Evolutionary conservation across 1,140 invertebrate genomes (phyloP).

Genomic region (Drosophila sechellia): DNA sequence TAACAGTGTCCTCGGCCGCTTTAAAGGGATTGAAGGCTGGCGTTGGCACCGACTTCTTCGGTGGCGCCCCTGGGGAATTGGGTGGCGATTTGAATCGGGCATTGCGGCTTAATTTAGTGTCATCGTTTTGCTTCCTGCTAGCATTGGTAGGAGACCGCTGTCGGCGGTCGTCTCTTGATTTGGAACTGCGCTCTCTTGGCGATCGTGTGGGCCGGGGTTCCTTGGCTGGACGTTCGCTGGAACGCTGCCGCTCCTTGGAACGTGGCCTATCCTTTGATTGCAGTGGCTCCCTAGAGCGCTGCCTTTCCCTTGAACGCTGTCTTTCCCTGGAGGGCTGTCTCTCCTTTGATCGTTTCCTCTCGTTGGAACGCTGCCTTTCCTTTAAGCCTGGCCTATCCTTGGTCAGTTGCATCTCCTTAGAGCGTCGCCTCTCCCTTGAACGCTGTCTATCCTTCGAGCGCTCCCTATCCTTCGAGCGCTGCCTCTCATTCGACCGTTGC

Average conservation of each 20-base stretch:
- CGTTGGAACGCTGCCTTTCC: constrained; percentile 16
- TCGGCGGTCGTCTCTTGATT: constrained; percentile 20
- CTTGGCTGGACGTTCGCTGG: constrained; percentile 10
- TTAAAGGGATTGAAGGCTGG: constrained; percentile 73
- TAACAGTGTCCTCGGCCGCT: constrained; percentile 71
- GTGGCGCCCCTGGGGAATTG: constrained; percentile 37
- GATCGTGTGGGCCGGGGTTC: constrained; percentile 10
- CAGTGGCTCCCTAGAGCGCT: constrained; percentile 25
- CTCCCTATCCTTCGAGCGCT: constrained; percentile 5
- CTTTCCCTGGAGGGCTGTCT: constrained; percentile 25
- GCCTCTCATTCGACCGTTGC: constrained; percentile 23
- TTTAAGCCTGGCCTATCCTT: constrained; percentile 39
- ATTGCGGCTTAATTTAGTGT: constrained; percentile 34
- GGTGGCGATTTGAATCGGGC: constrained; percentile 29
- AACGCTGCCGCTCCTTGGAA: constrained; percentile 27
- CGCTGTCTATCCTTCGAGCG: constrained; percentile 15
- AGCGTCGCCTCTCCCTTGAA: constrained; percentile 31
- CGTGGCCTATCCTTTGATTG: constrained; percentile 21
- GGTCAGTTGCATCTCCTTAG: constrained; percentile 35
- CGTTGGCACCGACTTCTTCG: constrained; percentile 32
- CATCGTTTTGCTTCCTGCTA: constrained; percentile 15
- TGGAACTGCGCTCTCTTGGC: constrained; percentile 39
- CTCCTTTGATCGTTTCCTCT: constrained; percentile 21
- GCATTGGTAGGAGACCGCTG: constrained; percentile 33
- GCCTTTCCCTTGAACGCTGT: constrained; percentile 10